phyloP scores from a whole-genome alignment of 2,797 vertebrate genomes.

The Chelidonichthys spinosus region DNA sequence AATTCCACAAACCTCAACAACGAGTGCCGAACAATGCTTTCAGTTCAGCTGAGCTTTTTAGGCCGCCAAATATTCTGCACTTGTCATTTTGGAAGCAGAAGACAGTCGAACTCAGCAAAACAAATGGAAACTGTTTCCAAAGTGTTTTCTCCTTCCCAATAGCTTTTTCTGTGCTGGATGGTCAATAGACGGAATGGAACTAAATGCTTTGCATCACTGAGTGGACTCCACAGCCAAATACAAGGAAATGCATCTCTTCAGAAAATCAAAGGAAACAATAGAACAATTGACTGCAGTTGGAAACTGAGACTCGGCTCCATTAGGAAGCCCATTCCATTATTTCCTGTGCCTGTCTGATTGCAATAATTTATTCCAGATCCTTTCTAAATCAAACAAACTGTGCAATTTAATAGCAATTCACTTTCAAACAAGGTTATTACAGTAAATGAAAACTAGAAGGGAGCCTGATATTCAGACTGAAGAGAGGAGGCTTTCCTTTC shows the following conservation, averaged over 20 bases:
- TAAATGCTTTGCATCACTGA: constrained; percentile 51
- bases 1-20: constrained; percentile 56
- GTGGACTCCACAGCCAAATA: constrained; percentile 51
- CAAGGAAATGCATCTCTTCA: constrained; percentile 57
- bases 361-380: too few species aligned
- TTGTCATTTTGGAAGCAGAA: constrained; percentile 54
- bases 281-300: constrained; percentile 33
- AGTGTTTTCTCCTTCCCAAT: constrained; percentile 21
- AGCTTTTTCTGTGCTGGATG: constrained; percentile 46
- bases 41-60: constrained; percentile 36
- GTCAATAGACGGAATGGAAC: constrained; percentile 71
- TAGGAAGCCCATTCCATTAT: constrained; percentile 17
- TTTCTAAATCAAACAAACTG: too few species aligned
- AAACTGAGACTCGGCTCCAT: constrained; percentile 37
- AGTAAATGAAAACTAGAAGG: too few species aligned
- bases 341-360: neutral
- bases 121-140: constrained; percentile 48
- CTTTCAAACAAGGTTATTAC: too few species aligned
- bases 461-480: too few species aligned
- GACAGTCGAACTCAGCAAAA: constrained; percentile 55
- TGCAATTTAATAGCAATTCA: too few species aligned
- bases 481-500: too few species aligned
- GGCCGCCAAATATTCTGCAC: constrained; percentile 43
- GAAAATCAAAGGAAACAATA: constrained; percentile 64
- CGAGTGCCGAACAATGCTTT: constrained; percentile 47